Percentiles rank a stretch among this genome's conserved stretches.
phyloP scores from a whole-genome alignment of 2,888 invertebrate species.

The Morpho deidamia region DNA sequence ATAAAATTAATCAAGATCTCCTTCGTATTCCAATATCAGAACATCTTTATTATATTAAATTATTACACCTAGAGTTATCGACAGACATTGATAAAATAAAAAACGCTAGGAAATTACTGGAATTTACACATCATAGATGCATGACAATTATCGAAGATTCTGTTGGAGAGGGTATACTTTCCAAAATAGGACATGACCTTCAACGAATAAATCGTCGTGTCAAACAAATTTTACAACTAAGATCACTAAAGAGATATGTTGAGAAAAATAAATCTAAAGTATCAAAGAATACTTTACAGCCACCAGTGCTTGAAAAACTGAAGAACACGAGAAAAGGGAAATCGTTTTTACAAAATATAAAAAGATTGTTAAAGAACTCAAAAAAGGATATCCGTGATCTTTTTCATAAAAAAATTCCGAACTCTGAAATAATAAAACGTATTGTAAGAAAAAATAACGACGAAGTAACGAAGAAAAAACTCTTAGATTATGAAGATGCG shows the following conservation, averaged over 20 bases:
- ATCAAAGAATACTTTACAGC: not conserved
- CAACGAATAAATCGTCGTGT: conserved; percentile 34
- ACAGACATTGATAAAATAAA: conserved; percentile 44
- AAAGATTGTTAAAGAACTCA: conserved; percentile 41
- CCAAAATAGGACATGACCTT: conserved; percentile 34
- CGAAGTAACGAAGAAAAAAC: conserved; percentile 35
- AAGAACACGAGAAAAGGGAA: conserved; percentile 28
- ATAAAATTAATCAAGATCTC: conserved; percentile 31
- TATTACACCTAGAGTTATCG: conserved; percentile 41
- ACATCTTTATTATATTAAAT: conserved; percentile 42
- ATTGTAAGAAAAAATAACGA: conserved; percentile 39
- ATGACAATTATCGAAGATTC: conserved; percentile 33
- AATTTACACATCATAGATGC: conserved; percentile 41
- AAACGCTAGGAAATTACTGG: conserved; percentile 36
- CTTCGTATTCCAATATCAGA: conserved; percentile 30
- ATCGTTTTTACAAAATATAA: conserved; percentile 46
- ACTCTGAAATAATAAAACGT: conserved; percentile 40
- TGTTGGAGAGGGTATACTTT: conserved; percentile 30
- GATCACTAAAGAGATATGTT: conserved; percentile 5
- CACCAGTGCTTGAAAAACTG: not conserved
- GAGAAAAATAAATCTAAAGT: not conserved
- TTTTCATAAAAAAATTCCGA: conserved; percentile 37
- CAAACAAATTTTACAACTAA: conserved; percentile 27
- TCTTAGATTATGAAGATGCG: conserved; percentile 39
- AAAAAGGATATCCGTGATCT: conserved; percentile 41